Evolutionary conservation across 53 echinoderm and acorn worm species (phyloP), one percentile per base, ranked within the genome.

Genomic region (Holothuria leucospilota): DNA sequence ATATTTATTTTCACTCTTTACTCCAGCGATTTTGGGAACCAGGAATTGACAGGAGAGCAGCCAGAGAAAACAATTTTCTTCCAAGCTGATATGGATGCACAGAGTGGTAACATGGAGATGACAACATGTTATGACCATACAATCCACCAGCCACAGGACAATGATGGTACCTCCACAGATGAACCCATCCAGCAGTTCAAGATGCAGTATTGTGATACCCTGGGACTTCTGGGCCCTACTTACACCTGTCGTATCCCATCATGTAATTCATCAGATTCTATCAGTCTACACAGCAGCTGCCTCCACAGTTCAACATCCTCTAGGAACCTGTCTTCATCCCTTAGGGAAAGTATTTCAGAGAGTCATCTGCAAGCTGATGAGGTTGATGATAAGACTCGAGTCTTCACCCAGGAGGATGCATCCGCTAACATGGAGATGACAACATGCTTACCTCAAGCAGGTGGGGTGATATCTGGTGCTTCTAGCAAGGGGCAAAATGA

Each of bases 391-490:
- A 82, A 82, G 21, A 89, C 89, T 27, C 51, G 84, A 70, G 39
- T 90, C 25, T 90, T 90, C 51, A 52, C 77, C 39, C 60, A 51
- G 21, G 40, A 67, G 12, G 87, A 87, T 51, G 74, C 59, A 24
- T 68, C 87, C 14, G 87, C 87, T 13, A 73, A 85, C 67, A 93
- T 93, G 93, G 93, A 93, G 26, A 63, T 93, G 86, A 93, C 93
- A n/a, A 69, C 79, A 18, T 88, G 88, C 25, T 30, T 88, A 56
- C 56, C 56, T 56, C 56, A 56, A 18, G 15, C 56, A 56, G 18
- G 15, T 56, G 18, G 56, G 1, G 15, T 18, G 18, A 56, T 56
- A 18, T 18, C 56, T 56, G 56, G 56, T 56, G 56, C 0, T 56
- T 56, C 15, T 4, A 16, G 15, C 5, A 56, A 56, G 56, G 56